Percentiles rank a stretch among this genome's conserved stretches.
These are phyloP conservation scores for Micronycteris hirsuta DNA, from an alignment of 2,113 vertebrate genomes.

Conservation along the genomic window DNA sequence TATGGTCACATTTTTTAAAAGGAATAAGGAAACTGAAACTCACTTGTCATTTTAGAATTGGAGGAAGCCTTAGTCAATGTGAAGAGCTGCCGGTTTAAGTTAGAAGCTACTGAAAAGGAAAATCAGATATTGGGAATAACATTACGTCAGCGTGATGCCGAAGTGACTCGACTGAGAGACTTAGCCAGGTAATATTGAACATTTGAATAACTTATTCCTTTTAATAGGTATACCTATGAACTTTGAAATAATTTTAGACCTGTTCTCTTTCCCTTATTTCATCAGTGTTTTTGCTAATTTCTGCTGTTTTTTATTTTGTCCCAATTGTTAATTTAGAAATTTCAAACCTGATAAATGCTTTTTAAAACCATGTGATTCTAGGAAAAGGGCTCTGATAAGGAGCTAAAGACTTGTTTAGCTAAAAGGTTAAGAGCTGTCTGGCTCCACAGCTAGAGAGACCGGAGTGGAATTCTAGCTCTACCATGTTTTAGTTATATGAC, in stretches of 20 bases:
- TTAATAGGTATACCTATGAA: not conserved
- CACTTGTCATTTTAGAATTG: conserved; percentile 76
- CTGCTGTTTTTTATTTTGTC: conserved; percentile 21
- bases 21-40: not conserved
- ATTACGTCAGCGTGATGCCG: conserved; percentile 84
- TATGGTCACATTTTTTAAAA: not conserved
- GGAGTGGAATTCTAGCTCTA: not conserved
- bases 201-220: not conserved
- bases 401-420: not conserved
- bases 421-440: not conserved
- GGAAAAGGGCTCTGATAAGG: not conserved
- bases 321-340: conserved; percentile 18
- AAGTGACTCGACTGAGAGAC: conserved; percentile 83
- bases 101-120: conserved; percentile 85
- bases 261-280: not conserved
- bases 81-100: conserved; percentile 81
- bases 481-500: not conserved
- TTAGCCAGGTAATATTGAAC: conserved; percentile 83
- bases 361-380: not conserved
- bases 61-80: conserved; percentile 80
- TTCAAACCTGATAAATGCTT: not conserved
- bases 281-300: not conserved
- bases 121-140: conserved; percentile 85
- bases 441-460: not conserved
- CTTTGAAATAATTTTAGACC: not conserved